Conservation (phyloP, 2,888 invertebrate species). For the Protonemura montana region DNA sequence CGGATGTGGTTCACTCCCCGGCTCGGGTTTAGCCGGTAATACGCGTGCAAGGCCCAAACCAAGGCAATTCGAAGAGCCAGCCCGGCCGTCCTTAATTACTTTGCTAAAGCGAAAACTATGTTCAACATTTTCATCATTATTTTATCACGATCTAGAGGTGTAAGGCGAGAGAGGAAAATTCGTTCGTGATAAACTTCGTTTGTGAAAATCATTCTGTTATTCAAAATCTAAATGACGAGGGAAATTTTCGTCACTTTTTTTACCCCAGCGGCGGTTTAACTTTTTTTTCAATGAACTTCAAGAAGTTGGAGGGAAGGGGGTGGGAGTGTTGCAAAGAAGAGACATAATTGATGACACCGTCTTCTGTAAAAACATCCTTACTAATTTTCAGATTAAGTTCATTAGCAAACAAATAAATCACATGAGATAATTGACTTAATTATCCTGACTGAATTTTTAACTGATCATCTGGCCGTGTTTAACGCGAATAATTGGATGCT, state of each 20-base stretch:
- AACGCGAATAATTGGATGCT: background rate
- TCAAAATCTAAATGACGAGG: too few species aligned
- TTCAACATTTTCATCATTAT: background rate
- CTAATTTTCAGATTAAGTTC: background rate
- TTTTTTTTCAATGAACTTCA: background rate
- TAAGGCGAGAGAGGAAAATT: too few species aligned
- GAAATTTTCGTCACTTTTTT: background rate
- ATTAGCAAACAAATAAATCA: conserved; percentile 12
- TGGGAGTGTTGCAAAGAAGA: background rate
- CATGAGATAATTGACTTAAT: background rate
- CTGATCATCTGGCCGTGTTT: background rate
- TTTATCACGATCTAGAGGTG: too few species aligned
- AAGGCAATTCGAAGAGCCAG: background rate
- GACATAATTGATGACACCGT: background rate
- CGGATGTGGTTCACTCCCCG: background rate
- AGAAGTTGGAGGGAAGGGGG: background rate
- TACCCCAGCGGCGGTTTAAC: background rate
- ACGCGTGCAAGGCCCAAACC: background rate
- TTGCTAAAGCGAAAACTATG: background rate
- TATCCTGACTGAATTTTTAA: background rate
- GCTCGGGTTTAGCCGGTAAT: background rate
- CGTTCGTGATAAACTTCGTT: too few species aligned
- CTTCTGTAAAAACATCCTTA: background rate
- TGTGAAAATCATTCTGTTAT: too few species aligned
- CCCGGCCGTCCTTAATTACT: background rate